Conservation (phyloP, 1,140 invertebrate genomes). For the Chironomus striatipennis region DNA sequence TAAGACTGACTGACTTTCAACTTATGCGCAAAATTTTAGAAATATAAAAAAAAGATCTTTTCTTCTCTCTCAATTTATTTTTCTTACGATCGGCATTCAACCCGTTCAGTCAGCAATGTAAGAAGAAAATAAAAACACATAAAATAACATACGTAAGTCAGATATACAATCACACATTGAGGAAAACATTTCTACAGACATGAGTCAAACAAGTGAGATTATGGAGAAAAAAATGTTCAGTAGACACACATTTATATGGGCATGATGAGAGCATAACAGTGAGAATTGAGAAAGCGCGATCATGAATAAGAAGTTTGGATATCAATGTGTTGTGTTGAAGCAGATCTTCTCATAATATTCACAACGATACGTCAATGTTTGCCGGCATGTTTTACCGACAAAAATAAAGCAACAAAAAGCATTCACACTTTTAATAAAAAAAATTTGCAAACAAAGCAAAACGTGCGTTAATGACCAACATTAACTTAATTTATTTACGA, state of each 20-base stretch:
- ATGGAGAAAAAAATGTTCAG: background rate
- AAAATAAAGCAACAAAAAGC: background rate
- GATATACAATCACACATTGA: slow-evolving; percentile 26
- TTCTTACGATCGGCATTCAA: too few species aligned
- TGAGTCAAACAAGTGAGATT: background rate
- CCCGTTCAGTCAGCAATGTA: too few species aligned
- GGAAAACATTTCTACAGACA: background rate
- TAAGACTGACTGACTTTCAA: slow-evolving; percentile 25
- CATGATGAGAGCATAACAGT: too few species aligned
- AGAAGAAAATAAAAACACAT: too few species aligned
- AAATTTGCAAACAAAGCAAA: too few species aligned
- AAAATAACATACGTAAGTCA: slow-evolving; percentile 24
- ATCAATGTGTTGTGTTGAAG: background rate
- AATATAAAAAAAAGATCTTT: background rate
- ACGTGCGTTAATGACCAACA: too few species aligned
- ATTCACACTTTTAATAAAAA: background rate
- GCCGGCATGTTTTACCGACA: slow-evolving; percentile 4
- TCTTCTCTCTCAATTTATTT: too few species aligned
- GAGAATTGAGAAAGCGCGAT: background rate
- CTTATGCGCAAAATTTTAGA: slow-evolving; percentile 4
- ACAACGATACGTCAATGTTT: background rate
- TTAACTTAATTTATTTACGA: too few species aligned
- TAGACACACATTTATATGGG: background rate
- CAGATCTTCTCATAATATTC: background rate
- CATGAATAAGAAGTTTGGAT: slow-evolving; percentile 7